These are phyloP conservation scores for Epicampocera succincta DNA, from an alignment of 2,888 invertebrate species.

Conservation along the genomic window DNA sequence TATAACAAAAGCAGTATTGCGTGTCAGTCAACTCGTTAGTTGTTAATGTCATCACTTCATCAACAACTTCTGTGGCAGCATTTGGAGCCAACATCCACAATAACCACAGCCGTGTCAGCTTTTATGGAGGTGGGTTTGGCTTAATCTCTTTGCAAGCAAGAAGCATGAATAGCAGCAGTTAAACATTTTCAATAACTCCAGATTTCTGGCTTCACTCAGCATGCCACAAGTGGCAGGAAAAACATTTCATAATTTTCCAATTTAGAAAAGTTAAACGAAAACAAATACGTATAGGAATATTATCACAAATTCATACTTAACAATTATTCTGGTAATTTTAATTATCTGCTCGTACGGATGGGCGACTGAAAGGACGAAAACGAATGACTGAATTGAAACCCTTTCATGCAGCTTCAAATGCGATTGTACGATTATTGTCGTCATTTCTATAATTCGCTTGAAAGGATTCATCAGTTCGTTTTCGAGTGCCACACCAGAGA, in stretches of 20 bases:
- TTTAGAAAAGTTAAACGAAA: neutral
- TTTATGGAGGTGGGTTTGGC: constrained; percentile 30
- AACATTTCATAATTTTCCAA: neutral
- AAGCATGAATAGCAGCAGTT: constrained; percentile 44
- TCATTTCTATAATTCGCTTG: constrained; percentile 61
- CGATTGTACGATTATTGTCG: constrained; percentile 43
- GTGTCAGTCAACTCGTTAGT: constrained; percentile 58
- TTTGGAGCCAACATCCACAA: neutral
- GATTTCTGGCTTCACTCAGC: constrained; percentile 13
- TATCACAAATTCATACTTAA: neutral
- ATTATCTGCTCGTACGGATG: constrained; percentile 39
- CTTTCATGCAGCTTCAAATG: constrained; percentile 47
- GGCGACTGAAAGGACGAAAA: constrained; percentile 22
- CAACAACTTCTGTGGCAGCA: constrained; percentile 38
- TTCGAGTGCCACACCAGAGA: constrained; percentile 11
- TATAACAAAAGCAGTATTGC: constrained; percentile 35
- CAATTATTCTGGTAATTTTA: constrained; percentile 22
- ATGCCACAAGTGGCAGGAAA: constrained; percentile 43
- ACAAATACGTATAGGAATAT: constrained; percentile 6
- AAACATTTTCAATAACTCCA: constrained; percentile 34
- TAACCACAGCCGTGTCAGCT: neutral
- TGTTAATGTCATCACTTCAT: constrained; percentile 61
- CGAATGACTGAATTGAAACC: constrained; percentile 4
- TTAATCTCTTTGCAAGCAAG: neutral
- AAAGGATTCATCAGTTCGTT: constrained; percentile 44